Evolutionary conservation across 2,113 vertebrate species (phyloP).

Genomic region (Donacobius atricapilla): DNA sequence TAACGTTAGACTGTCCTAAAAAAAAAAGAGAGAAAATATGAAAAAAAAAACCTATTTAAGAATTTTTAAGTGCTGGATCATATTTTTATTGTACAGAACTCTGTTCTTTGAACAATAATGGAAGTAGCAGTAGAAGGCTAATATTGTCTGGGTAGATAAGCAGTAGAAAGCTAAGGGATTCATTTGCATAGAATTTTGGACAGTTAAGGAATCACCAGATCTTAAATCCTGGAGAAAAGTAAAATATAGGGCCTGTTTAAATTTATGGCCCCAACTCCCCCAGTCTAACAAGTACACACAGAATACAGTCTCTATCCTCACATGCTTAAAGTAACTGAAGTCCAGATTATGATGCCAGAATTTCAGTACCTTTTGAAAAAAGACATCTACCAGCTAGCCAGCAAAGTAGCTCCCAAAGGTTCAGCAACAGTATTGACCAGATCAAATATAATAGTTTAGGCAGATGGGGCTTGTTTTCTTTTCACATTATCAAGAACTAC

Average conservation of each 20-base stretch:
- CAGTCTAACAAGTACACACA: neutral
- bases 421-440: neutral
- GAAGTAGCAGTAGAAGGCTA: neutral
- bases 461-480: neutral
- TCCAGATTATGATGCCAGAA: neutral
- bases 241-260: neutral
- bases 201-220: neutral
- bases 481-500: neutral
- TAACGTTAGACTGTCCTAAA: neutral
- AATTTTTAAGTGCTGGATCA: neutral
- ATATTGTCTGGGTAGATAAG: neutral
- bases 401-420: neutral
- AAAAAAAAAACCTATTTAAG: neutral
- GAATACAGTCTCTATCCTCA: neutral
- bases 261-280: neutral
- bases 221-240: neutral
- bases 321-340: neutral
- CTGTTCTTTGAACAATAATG: neutral
- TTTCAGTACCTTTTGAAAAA: neutral
- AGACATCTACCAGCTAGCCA: neutral
- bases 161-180: neutral
- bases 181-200: neutral
- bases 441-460: neutral
- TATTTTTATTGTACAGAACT: neutral
- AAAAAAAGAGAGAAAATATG: neutral